phyloP scores from a whole-genome alignment of 2,797 vertebrate genomes.

The Enteromius thamalakanensis region DNA sequence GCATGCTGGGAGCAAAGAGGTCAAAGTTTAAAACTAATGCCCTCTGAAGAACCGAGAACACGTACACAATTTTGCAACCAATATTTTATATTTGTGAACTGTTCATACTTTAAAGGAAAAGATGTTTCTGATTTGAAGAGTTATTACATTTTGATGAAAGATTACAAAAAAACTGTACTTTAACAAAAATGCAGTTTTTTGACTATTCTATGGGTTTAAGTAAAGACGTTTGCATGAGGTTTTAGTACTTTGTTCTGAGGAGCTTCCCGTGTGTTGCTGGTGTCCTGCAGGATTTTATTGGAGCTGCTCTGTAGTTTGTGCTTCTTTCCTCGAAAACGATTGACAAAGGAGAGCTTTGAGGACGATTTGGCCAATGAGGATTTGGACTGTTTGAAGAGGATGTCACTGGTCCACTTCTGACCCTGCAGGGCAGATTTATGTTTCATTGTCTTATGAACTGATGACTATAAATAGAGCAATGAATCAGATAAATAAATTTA shows the following conservation, averaged over 20 bases:
- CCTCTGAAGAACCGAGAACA: not conserved
- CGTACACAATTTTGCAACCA: not conserved
- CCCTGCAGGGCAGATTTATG: constrained; percentile 74
- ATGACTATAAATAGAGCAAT: not conserved
- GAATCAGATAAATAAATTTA: not conserved
- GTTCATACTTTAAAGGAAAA: not conserved
- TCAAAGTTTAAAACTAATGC: constrained; percentile 16
- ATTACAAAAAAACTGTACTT: not conserved
- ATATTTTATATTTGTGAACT: not conserved
- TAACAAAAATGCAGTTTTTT: not conserved
- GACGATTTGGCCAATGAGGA: constrained; percentile 85
- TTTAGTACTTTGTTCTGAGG: constrained; percentile 80
- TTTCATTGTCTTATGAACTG: not conserved
- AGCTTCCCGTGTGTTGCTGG: constrained; percentile 88
- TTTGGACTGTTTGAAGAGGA: constrained; percentile 90
- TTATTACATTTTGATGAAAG: not conserved
- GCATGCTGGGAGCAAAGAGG: constrained; percentile 74
- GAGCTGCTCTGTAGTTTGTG: constrained; percentile 79
- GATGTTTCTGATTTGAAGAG: not conserved
- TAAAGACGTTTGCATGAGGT: not conserved
- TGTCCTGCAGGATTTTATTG: constrained; percentile 89
- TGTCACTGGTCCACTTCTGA: constrained; percentile 92
- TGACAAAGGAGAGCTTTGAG: constrained; percentile 95
- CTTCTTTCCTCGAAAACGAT: constrained; percentile 91
- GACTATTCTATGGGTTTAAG: not conserved